Evolutionary conservation across 1,140 invertebrate species (phyloP).

Genomic region (Bombus sylvicola): DNA sequence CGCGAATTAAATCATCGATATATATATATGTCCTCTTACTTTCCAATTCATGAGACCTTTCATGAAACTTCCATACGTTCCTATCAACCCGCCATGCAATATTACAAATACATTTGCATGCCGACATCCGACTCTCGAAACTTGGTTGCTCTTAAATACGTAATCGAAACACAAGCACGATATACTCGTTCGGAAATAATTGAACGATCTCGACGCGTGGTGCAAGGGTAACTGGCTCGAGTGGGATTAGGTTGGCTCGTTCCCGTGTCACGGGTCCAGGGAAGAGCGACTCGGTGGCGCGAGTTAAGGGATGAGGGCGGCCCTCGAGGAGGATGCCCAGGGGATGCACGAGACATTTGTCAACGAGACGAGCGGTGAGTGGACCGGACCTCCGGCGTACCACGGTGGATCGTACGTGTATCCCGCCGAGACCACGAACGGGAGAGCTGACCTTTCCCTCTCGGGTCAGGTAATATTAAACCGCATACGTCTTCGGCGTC

Average conservation of each 20-base stretch:
- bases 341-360: constrained; percentile 81
- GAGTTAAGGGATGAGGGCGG: constrained; percentile 73
- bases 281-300: constrained; percentile 68
- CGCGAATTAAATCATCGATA: neutral
- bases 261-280: constrained; percentile 45
- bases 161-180: constrained; percentile 31
- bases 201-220: constrained; percentile 73
- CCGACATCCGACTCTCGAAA: neutral
- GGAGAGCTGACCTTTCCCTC: constrained; percentile 67
- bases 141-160: neutral
- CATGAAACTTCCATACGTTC: neutral
- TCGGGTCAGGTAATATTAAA: constrained; percentile 77
- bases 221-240: constrained; percentile 70
- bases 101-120: neutral
- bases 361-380: constrained; percentile 80
- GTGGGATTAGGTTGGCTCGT: constrained; percentile 69
- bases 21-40: neutral
- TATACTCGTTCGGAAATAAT: constrained; percentile 71
- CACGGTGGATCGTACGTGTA: constrained; percentile 72
- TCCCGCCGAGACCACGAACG: constrained; percentile 74
- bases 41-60: neutral
- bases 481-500: constrained; percentile 77
- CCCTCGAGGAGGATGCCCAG: constrained; percentile 69
- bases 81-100: neutral
- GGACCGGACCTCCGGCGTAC: constrained; percentile 74